Evolutionary conservation across 2,888 invertebrate species (phyloP), one percentile per base, ranked within the genome.

Genomic region (Zhuqinia jingwanae): DNA sequence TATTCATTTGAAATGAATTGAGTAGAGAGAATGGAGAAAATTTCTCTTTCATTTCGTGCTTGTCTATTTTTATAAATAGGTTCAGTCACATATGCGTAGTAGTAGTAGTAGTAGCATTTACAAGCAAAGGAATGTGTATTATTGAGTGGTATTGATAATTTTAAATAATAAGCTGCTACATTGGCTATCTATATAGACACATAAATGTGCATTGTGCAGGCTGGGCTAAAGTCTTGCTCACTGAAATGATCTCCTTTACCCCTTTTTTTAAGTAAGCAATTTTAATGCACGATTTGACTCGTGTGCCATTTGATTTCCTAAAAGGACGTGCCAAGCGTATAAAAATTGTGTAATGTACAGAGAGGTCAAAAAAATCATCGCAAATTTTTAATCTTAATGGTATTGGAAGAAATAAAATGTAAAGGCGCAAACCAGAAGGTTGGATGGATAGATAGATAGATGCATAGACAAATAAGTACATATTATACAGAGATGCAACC

Each of bases 231-330:
- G 8, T 8, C 36, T 6, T 36, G 8, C 36, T 36, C n/a, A n/a
- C n/a, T n/a, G n/a, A n/a, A n/a, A n/a, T 36, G 36, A 36, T 36
- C 36, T 8, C 36, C 8, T 6, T 36, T 36, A 6, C 8, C 36
- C 36, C 50, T n/a, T 50, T 50, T 20, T 17, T 75, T 27, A 75
- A 53, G 36, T 27, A 56, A 53, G 75, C 75, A 75, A 75, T 75
- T 53, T 75, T 75, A 75, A 75, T 75, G 50, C 53, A 53, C 27
- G 53, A 75, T 53, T 53, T n/a, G 53, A 75, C 53, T 75, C 17
- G 6, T 30, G n/a, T 27, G 53, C 56, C 50, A 25, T 73, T 50
- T 73, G 36, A 36, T 36, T 30, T 56, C n/a, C 53, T 27, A 17
- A 6, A 10, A 6, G 47, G 47, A 73, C 75, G 75, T 75, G 75